Evolutionary conservation across 2,113 vertebrate genomes (phyloP), one percentile per base, ranked within the genome.

Genomic region (Anoura caudifer): DNA sequence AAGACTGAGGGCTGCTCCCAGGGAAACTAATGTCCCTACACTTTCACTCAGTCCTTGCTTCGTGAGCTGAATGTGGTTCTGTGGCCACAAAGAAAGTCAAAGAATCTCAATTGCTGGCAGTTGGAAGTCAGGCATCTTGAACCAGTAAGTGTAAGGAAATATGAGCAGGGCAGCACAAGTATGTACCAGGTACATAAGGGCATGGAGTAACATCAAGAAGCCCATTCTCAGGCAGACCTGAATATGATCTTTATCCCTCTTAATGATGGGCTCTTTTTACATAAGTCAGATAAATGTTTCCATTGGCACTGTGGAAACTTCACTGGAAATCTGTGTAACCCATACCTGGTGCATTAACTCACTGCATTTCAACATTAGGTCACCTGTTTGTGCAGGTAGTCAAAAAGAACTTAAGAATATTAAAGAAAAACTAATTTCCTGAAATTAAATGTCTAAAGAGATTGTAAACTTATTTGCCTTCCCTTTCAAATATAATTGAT

Each of bases 401-500:
- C 69, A 43, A 77, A 87, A 94, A 91, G 33, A 94, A 90, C 20
- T n/a, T 92, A 95, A 93, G 1, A 86, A 61, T 79, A 50, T 79
- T 94, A 67, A 88, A 73, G 45, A 10, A 70, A 85, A 88, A 61
- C 26, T 87, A 16, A 77, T 89, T 90, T 89, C 59, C 79, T 96
- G 72, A 91, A 95, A 88, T 92, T 76, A 91, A 84, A 94, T 89
- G 17, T 91, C 83, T 79, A 54, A 75, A 83, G 24, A 88, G 67
- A 72, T n/a, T 28, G 28, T 65, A 79, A 61, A 56, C 38, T 84
- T 83, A 84, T 77, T 95, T 97, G 84, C 41, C 84, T 5, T 92
- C 41, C 59, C 70, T 96, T 96, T 90, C 75, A 96, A 94, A 56
- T 87, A 92, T 77, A 96, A 93, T 81, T 86, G 83, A 95, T 93